These are phyloP conservation scores for Drosophila picticornis DNA, from an alignment of 2,888 invertebrate genomes.

Conservation along the genomic window DNA sequence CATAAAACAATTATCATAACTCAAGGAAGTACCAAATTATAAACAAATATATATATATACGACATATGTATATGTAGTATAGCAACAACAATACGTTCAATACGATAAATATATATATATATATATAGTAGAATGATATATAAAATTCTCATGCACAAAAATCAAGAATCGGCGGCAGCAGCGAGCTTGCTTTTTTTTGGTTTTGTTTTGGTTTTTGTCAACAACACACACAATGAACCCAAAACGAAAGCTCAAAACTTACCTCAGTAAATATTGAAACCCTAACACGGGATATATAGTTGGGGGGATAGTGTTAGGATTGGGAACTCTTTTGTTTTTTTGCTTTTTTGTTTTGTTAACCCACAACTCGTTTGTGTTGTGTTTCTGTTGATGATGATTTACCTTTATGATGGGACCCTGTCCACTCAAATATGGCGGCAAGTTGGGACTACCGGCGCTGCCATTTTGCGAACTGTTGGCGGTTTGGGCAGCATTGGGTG, in stretches of 20 bases:
- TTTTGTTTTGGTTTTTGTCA: slow-evolving; percentile 54
- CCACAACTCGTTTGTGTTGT: slow-evolving; percentile 37
- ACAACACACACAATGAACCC: slow-evolving; percentile 77
- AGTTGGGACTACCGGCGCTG: slow-evolving; percentile 77
- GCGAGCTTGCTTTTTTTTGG: slow-evolving; percentile 35
- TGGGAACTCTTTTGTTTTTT: slow-evolving; percentile 5
- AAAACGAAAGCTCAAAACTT: slow-evolving; percentile 65
- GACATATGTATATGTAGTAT: slow-evolving; percentile 37
- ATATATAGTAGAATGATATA: slow-evolving; percentile 42
- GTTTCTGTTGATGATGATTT: slow-evolving; percentile 77
- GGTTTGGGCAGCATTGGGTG: slow-evolving; percentile 89
- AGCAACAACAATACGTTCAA: slow-evolving; percentile 56
- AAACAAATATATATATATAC: slow-evolving; percentile 30
- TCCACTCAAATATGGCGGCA: slow-evolving; percentile 86
- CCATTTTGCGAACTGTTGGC: slow-evolving; percentile 85
- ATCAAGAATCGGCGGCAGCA: slow-evolving; percentile 62
- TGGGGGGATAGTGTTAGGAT: slow-evolving; percentile 25
- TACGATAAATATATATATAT: slow-evolving; percentile 26
- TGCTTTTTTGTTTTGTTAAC: slow-evolving; percentile 37
- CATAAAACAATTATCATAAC: slow-evolving; percentile 27
- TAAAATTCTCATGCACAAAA: slow-evolving; percentile 72
- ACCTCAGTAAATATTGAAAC: slow-evolving; percentile 49
- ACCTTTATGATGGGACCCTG: slow-evolving; percentile 99
- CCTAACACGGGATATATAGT: slow-evolving; percentile 21
- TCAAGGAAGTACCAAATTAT: slow-evolving; percentile 39